Evolutionary conservation across 2,888 invertebrate species (phyloP).

Genomic region (Ectemnius lituratus): DNA sequence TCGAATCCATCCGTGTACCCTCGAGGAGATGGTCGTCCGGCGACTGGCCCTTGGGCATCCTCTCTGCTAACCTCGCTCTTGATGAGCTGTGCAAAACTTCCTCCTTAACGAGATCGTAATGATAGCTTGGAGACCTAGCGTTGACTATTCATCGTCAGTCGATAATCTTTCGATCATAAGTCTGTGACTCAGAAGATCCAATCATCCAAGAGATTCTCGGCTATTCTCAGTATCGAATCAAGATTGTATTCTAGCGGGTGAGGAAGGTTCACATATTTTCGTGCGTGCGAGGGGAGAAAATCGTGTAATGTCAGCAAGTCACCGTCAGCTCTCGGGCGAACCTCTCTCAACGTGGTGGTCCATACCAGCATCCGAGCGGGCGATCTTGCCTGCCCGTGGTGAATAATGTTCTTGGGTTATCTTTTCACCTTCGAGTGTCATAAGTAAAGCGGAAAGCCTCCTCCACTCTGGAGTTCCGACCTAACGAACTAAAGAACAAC

Average conservation of each 20-base stretch:
- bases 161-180: no score
- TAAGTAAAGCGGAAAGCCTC: conserved; percentile 69
- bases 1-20: conserved; percentile 66
- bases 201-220: no score
- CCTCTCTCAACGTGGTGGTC: conserved; percentile 9
- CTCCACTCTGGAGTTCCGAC: conserved; percentile 48
- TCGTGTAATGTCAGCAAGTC: conserved; percentile 37
- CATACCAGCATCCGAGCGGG: conserved; percentile 8
- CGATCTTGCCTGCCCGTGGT: conserved; percentile 48
- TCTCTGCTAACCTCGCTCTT: conserved; percentile 49
- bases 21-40: conserved; percentile 60
- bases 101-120: conserved; percentile 65
- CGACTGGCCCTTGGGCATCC: conserved; percentile 72
- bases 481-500: conserved; percentile 76
- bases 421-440: conserved; percentile 74
- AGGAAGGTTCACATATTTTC: background rate
- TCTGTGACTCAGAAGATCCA: no score
- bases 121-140: conserved; percentile 34
- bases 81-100: conserved; percentile 72
- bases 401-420: conserved; percentile 75
- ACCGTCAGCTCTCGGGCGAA: conserved; percentile 21
- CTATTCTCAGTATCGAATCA: no score
- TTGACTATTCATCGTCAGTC: no score
- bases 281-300: conserved; percentile 13
- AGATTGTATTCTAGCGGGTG: no score